Evolutionary conservation across 2,888 invertebrate species (phyloP).

Genomic region (Tenthredo notha): DNA sequence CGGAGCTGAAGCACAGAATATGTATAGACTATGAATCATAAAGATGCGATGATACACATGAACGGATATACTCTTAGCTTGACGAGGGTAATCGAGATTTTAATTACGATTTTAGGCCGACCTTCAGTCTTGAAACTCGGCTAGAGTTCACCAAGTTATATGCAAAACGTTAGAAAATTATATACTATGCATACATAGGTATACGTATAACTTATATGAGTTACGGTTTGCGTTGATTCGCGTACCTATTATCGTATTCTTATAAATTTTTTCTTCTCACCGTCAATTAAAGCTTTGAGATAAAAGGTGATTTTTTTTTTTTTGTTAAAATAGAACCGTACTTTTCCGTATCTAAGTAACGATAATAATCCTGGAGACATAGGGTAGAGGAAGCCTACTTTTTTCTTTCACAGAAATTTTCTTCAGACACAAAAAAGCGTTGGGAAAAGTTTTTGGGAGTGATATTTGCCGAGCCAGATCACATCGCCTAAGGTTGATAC

Average conservation of each 20-base stretch:
- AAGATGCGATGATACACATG: conserved; percentile 25
- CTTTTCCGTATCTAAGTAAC: too few relatives aligned
- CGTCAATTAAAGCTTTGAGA: not conserved
- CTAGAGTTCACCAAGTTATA: conserved; percentile 20
- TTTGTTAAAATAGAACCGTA: not conserved
- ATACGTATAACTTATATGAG: not conserved
- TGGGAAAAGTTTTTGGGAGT: not conserved
- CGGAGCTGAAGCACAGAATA: not conserved
- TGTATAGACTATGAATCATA: conserved; percentile 20
- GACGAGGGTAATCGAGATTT: conserved; percentile 27
- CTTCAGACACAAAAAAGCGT: conserved; percentile 3
- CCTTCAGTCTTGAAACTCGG: conserved; percentile 15
- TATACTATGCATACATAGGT: not conserved
- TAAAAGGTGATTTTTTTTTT: not conserved
- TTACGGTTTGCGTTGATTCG: not conserved
- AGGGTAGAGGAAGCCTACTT: not conserved
- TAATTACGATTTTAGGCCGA: conserved; percentile 25
- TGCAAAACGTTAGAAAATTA: not conserved
- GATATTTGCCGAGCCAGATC: conserved; percentile 12
- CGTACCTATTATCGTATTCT: not conserved
- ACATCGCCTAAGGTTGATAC: conserved; percentile 28
- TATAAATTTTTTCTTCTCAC: not conserved
- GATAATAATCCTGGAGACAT: not conserved
- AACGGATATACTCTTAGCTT: not conserved
- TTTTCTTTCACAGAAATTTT: conserved; percentile 1